Base-by-base conservation (phyloP, 1,140 invertebrate species). In the Eumaeus atala region DNA sequence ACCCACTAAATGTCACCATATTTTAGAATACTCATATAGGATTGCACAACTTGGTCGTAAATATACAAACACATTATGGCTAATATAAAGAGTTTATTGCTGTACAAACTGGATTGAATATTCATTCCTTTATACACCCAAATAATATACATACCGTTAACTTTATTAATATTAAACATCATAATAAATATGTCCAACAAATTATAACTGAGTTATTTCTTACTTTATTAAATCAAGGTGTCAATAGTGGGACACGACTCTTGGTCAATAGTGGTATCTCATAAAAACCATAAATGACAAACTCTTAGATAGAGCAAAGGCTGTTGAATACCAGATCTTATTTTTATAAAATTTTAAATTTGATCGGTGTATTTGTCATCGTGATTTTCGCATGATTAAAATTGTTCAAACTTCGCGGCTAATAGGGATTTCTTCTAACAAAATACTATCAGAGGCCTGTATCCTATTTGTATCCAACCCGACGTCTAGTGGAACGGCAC, bases 211-310 rank as follows among this genome's bases (percentile, higher is more conserved):
- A 44, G 14, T 16, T 44, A 16, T 44, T 44, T 44, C 40, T 44
- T 44, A 44, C 40, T 44, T 44, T 16, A 44, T 44, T 44, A 44
- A 44, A 44, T 44, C 40, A 44, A 44, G 17, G 40, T 44, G 40
- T 44, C 14, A 44, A 44, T 44, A 16, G 40, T 28, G 21, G 21
- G 6, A 28, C 21, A 28, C 21, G 21, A 6, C 21, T 28, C 21
- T 28, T 28, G 21, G 21, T 28, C 21, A 28, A 28, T 28, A 28
- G 21, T 6, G 2, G 21, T 28, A 28, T 28, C 21, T 28, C 21
- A 28, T 28, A 28, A 28, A 28, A 28, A 28, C 21, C 21, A 28
- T 28, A 28, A 28, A 28, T 6, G 21, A 28, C 21, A 28, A 6
- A 28, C 6, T 28, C 21, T 28, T 3, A 28, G 21, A 28, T 28